These are phyloP conservation scores for Dicyrtoma fusca DNA, from an alignment of 2,888 invertebrate genomes.

Conservation along the genomic window DNA sequence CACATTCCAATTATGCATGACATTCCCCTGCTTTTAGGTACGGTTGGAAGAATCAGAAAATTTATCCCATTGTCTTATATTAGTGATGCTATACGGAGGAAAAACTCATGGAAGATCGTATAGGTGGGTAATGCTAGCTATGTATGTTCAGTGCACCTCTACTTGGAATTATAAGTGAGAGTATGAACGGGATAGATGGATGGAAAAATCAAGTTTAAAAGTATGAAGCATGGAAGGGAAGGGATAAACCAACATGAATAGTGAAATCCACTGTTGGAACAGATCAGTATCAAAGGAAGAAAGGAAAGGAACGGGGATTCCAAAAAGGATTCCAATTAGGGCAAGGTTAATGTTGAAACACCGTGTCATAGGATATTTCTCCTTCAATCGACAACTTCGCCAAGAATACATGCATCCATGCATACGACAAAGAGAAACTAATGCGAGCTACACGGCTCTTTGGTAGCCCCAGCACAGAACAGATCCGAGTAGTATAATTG, in stretches of 20 bases:
- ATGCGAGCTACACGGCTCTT: no score
- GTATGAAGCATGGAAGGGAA: not conserved
- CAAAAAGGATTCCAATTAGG: conserved; percentile 17
- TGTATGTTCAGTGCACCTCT: no score
- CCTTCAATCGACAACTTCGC: not conserved
- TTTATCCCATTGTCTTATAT: not conserved
- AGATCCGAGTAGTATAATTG: no score
- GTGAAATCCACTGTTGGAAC: conserved; percentile 13
- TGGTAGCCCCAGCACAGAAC: no score
- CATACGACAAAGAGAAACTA: no score
- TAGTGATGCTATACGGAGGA: not conserved
- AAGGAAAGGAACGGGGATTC: not conserved
- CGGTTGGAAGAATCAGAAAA: no score
- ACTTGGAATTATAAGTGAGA: not conserved
- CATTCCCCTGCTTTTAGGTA: not conserved
- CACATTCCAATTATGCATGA: conserved; percentile 33
- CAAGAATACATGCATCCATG: conserved; percentile 9
- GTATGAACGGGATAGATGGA: not conserved
- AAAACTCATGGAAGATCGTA: no score
- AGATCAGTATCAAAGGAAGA: conserved; percentile 16
- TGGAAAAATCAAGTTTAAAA: not conserved
- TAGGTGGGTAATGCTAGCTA: no score
- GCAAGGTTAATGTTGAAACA: conserved; percentile 22
- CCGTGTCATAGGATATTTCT: conserved; percentile 1
- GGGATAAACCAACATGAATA: not conserved